phyloP scores from a whole-genome alignment of 2,797 vertebrate genomes.

The Decapterus maruadsi region DNA sequence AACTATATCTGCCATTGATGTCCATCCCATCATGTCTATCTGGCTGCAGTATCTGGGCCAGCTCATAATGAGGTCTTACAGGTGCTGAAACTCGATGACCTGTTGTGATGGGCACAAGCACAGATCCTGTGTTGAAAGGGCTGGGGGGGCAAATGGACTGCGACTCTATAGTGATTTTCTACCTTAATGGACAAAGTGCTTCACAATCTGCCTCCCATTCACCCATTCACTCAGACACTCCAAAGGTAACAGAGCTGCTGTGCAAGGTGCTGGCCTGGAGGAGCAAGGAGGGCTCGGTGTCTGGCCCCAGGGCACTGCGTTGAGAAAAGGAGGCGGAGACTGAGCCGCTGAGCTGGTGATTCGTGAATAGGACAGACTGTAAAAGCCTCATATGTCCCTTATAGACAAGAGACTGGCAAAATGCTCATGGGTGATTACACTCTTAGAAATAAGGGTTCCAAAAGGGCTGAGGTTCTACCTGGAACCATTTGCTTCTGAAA shows the following conservation, averaged over 20 bases:
- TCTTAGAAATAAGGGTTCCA: no score
- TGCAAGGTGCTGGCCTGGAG: background rate
- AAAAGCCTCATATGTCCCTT: no score
- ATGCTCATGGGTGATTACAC: background rate
- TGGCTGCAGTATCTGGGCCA: background rate
- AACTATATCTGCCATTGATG: no score
- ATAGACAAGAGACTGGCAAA: background rate
- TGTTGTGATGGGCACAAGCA: background rate
- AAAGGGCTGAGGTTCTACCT: no score
- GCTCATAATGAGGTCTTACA: background rate
- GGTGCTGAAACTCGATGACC: background rate
- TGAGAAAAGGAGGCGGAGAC: background rate
- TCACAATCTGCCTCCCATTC: background rate
- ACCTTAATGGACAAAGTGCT: background rate
- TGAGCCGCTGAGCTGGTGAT: background rate
- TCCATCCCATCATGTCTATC: no score
- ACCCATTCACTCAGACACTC: background rate
- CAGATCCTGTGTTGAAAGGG: background rate
- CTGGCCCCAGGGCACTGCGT: background rate
- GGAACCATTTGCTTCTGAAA: no score
- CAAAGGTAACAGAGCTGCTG: background rate
- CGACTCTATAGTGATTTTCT: background rate
- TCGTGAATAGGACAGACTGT: background rate
- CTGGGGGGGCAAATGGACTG: background rate
- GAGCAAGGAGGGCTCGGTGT: background rate